Percentiles rank a stretch among this genome's conserved stretches.
Conservation (phyloP, 2,888 invertebrate genomes). For the Xestobium rufovillosum region DNA sequence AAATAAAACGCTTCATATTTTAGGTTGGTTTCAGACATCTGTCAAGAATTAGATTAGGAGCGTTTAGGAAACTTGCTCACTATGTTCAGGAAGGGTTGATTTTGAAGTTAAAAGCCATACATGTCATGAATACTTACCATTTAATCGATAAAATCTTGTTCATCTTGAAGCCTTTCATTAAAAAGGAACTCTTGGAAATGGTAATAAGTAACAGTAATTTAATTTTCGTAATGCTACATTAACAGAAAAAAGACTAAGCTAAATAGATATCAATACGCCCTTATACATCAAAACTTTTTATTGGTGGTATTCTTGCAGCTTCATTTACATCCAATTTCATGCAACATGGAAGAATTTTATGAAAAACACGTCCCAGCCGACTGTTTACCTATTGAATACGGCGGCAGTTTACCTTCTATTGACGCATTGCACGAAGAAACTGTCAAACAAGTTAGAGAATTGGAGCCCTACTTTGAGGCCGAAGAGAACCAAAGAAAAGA, state of each 20-base stretch:
- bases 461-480: slow-evolving; percentile 31
- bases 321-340: no score
- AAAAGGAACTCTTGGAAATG: slow-evolving; percentile 41
- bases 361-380: slow-evolving; percentile 44
- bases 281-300: no score
- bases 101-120: slow-evolving; percentile 56
- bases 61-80: slow-evolving; percentile 55
- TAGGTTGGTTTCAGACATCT: slow-evolving; percentile 29
- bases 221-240: no score
- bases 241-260: no score
- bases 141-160: slow-evolving; percentile 45
- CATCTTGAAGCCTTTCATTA: slow-evolving; percentile 45
- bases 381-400: slow-evolving; percentile 49
- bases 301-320: no score
- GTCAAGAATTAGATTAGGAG: slow-evolving; percentile 25
- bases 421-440: slow-evolving; percentile 50
- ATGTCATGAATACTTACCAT: slow-evolving; percentile 53
- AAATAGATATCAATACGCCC: no score
- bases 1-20: slow-evolving; percentile 15
- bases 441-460: slow-evolving; percentile 27
- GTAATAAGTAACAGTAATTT: slow-evolving; percentile 33
- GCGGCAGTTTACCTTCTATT: slow-evolving; percentile 48
- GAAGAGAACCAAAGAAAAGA: slow-evolving; percentile 29
- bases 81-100: slow-evolving; percentile 65
- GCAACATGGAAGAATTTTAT: slow-evolving; percentile 48